A percentile compares a stretch with the other conserved stretches of the same genome.
phyloP scores from a whole-genome alignment of 2,797 vertebrate species.

The Pseudomugil tenellus region DNA sequence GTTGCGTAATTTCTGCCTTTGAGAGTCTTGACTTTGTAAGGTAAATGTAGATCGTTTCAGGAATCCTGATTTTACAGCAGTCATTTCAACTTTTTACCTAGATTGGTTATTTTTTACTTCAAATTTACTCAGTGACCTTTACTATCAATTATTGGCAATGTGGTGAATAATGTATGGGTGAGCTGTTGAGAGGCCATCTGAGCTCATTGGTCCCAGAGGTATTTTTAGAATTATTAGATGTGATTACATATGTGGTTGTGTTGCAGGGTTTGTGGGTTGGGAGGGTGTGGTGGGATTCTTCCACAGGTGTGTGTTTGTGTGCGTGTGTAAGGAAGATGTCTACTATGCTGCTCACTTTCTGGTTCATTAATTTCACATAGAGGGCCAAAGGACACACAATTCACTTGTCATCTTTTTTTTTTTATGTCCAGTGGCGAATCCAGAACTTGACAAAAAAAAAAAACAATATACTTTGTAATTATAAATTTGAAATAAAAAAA shows the following conservation, averaged over 20 bases:
- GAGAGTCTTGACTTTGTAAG: constrained; percentile 4
- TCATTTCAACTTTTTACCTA: background rate
- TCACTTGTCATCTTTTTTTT: constrained; percentile 1
- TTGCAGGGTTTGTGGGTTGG: no score
- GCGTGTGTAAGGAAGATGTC: no score
- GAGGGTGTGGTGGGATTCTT: no score
- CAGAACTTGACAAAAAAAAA: background rate
- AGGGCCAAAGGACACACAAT: constrained; percentile 26
- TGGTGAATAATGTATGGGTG: constrained; percentile 67
- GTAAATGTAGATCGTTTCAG: constrained; percentile 28
- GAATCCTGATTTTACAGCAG: background rate
- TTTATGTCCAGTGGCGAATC: background rate
- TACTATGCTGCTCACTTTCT: constrained; percentile 53
- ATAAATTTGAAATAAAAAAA: background rate
- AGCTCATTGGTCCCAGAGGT: constrained; percentile 27
- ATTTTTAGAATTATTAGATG: constrained; percentile 27
- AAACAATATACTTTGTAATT: background rate
- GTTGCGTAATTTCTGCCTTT: constrained; percentile 17
- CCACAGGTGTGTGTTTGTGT: constrained; percentile 57
- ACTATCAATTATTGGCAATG: constrained; percentile 69
- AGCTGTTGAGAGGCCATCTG: constrained; percentile 39
- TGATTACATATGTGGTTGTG: no score
- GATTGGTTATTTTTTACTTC: constrained; percentile 32
- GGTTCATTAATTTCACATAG: constrained; percentile 62
- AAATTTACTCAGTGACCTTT: constrained; percentile 43